Evolutionary conservation across 1,140 invertebrate species (phyloP).

Genomic region (Berghia stephanieae): DNA sequence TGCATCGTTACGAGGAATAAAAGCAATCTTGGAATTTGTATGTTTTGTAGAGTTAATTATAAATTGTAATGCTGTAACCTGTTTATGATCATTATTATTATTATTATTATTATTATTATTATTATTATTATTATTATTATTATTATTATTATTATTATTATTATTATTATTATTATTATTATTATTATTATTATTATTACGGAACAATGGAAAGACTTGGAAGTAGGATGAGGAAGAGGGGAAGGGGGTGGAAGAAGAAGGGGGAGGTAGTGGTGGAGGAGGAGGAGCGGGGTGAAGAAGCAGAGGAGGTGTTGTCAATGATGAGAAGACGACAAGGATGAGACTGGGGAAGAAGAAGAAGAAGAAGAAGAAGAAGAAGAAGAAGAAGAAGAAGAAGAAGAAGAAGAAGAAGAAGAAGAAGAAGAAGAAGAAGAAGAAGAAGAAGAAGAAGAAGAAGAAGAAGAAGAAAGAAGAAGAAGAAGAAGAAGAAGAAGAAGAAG

Average conservation of each 20-base stretch:
- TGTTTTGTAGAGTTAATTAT: too few species aligned
- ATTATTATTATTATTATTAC: background rate
- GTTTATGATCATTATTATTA: too few species aligned
- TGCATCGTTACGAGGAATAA: too few species aligned
- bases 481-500: conserved; percentile 7
- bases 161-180: background rate
- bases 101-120: too few species aligned
- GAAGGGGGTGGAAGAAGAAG: background rate
- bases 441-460: background rate
- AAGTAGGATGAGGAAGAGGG: background rate
- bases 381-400: background rate
- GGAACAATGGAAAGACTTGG: background rate
- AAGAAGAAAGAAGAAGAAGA: background rate
- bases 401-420: background rate
- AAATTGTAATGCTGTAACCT: too few species aligned
- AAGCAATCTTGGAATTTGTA: too few species aligned
- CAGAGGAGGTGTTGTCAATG: too few species aligned
- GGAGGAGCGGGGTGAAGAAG: too few species aligned
- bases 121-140: background rate
- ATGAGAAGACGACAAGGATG: background rate
- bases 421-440: background rate
- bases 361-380: background rate
- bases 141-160: background rate
- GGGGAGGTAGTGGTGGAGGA: background rate
- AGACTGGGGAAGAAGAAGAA: background rate